Conservation (phyloP, 2,113 vertebrate species). For the Prionailurus bengalensis region DNA sequence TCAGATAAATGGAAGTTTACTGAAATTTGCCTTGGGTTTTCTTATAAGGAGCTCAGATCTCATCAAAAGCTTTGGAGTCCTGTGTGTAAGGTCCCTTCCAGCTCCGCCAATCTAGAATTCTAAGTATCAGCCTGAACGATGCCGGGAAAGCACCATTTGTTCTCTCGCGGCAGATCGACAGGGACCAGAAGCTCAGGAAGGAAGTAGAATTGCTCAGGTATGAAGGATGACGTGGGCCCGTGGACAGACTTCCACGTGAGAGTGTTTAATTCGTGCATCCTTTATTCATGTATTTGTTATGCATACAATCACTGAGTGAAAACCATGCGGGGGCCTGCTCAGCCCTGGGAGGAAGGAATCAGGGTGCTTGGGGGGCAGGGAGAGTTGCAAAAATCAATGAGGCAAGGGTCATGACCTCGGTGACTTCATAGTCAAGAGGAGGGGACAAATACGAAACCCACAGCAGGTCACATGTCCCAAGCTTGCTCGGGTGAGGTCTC, state of each 20-base stretch:
- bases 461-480: not conserved
- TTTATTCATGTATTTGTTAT: slow-evolving; percentile 48
- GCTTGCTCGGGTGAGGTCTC: not conserved
- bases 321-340: not conserved
- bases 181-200: slow-evolving; percentile 38
- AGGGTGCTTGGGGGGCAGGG: not conserved
- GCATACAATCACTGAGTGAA: not conserved
- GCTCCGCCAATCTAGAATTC: slow-evolving; percentile 56
- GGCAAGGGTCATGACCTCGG: not conserved
- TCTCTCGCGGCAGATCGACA: slow-evolving; percentile 24
- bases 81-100: not conserved
- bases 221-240: not conserved
- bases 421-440: not conserved
- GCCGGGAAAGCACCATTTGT: slow-evolving; percentile 25
- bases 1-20: slow-evolving; percentile 25
- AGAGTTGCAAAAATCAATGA: not conserved
- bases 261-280: not conserved
- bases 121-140: not conserved
- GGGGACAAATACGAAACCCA: not conserved
- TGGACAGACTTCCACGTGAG: not conserved
- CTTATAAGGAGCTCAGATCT: slow-evolving; percentile 53
- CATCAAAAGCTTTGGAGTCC: not conserved
- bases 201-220: slow-evolving; percentile 5
- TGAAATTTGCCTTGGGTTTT: slow-evolving; percentile 5
- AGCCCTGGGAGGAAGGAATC: not conserved